A percentile compares a stretch with the other conserved stretches of the same genome.
Conservation (phyloP, 2,888 invertebrate genomes). For the Dusona sp. region DNA sequence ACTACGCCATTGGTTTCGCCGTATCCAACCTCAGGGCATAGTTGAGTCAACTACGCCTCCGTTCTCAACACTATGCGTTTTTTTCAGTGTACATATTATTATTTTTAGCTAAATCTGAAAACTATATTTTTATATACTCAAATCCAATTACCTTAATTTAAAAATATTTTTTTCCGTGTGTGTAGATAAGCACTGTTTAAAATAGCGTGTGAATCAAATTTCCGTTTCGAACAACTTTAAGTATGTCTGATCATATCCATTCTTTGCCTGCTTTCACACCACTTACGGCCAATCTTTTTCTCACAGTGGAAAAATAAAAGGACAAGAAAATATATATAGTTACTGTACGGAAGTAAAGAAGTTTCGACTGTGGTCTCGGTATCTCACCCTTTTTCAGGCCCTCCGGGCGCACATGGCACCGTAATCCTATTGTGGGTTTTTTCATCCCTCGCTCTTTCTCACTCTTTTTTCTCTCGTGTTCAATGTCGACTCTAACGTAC, state of each 20-base stretch:
- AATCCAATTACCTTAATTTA: too few species aligned
- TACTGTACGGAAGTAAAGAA: conserved; percentile 28
- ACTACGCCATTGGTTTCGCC: too few species aligned
- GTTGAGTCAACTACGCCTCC: too few species aligned
- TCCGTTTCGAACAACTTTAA: conserved; percentile 25
- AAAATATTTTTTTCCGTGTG: too few species aligned
- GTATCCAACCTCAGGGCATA: too few species aligned
- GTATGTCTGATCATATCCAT: conserved; percentile 30
- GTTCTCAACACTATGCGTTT: too few species aligned
- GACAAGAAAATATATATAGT: conserved; percentile 13
- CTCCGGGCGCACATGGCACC: conserved; percentile 57
- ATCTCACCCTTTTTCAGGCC: conserved; percentile 36
- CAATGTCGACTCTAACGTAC: conserved; percentile 23
- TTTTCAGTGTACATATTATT: too few species aligned
- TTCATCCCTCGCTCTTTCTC: conserved; percentile 15
- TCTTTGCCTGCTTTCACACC: conserved; percentile 49
- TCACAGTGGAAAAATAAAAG: conserved; percentile 41
- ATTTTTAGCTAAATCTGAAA: too few species aligned
- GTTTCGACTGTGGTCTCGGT: conserved; percentile 49
- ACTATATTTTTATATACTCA: too few species aligned
- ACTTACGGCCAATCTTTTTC: conserved; percentile 40
- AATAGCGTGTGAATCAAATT: conserved; percentile 28
- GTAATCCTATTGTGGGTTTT: conserved; percentile 66
- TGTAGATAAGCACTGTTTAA: not conserved
- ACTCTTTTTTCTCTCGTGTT: conserved; percentile 14